phyloP scores from a whole-genome alignment of 2,888 invertebrate species.

The Lithophane ornitopus region DNA sequence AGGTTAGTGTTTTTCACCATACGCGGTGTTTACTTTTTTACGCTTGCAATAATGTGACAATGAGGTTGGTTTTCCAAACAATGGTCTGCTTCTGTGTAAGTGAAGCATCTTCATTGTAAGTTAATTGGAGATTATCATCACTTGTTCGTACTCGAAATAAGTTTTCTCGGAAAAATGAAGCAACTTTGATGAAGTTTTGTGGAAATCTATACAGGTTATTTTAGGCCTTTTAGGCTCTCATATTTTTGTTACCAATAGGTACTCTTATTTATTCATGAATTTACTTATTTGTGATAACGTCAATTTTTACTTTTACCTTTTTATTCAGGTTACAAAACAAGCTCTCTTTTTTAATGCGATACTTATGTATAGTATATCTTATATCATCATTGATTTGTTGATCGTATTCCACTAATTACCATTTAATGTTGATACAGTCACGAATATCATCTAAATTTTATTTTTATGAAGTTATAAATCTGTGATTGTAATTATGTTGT shows the following conservation, averaged over 20 bases:
- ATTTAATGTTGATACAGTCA: constrained; percentile 43
- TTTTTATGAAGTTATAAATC: constrained; percentile 19
- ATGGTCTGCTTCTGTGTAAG: constrained; percentile 25
- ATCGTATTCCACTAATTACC: constrained; percentile 25
- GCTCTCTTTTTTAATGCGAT: not conserved
- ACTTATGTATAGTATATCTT: not conserved
- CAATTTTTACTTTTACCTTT: not conserved
- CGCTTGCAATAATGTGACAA: constrained; percentile 38
- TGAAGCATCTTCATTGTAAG: constrained; percentile 18
- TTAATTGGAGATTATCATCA: constrained; percentile 33
- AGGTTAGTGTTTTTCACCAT: constrained; percentile 43
- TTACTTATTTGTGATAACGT: not conserved
- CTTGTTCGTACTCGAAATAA: constrained; percentile 23
- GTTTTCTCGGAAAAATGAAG: not conserved
- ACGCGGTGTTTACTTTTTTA: constrained; percentile 32
- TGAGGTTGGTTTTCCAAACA: constrained; percentile 29
- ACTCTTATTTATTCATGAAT: not conserved
- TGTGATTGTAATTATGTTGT: constrained; percentile 40
- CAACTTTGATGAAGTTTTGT: not conserved
- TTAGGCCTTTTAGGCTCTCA: not conserved
- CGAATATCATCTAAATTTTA: constrained; percentile 40
- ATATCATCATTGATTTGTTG: constrained; percentile 25
- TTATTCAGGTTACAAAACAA: not conserved
- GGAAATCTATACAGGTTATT: not conserved
- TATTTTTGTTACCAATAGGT: not conserved